Percentiles rank a stretch among this genome's conserved stretches.
phyloP scores from a whole-genome alignment of 2,888 invertebrate species.

The Drosophila leonis region DNA sequence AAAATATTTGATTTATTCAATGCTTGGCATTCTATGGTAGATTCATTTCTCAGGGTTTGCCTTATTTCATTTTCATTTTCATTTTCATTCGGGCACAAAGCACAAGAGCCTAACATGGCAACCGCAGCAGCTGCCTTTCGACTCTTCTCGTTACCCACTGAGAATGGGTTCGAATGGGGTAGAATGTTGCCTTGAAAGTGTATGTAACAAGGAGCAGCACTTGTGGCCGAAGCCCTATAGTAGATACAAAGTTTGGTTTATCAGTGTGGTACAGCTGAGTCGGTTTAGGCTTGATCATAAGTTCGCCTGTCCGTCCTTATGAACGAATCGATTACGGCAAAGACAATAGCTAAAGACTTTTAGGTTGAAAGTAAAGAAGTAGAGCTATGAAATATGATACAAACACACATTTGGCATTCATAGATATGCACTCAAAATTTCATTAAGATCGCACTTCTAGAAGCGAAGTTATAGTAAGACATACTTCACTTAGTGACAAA shows the following conservation, averaged over 20 bases:
- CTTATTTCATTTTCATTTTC: slow-evolving; percentile 30
- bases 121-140: slow-evolving; percentile 43
- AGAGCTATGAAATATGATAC: background rate
- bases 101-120: slow-evolving; percentile 42
- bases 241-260: background rate
- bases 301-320: too few relatives aligned
- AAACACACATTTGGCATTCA: background rate
- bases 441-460: background rate
- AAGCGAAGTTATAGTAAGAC: background rate
- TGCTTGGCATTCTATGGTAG: slow-evolving; percentile 17
- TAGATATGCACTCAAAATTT: background rate
- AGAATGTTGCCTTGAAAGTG: background rate
- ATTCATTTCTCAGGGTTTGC: slow-evolving; percentile 44
- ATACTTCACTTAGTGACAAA: too few relatives aligned
- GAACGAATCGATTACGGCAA: too few relatives aligned
- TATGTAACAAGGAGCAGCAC: background rate
- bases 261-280: background rate
- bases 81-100: slow-evolving; percentile 24
- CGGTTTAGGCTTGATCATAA: too few relatives aligned
- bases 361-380: too few relatives aligned
- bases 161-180: background rate
- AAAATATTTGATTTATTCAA: slow-evolving; percentile 51
- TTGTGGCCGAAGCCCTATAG: background rate
- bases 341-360: too few relatives aligned
- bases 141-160: background rate